A percentile compares a stretch with the other conserved stretches of the same genome.
These are phyloP conservation scores for Pseudotriccus pelzelni DNA, from an alignment of 2,797 vertebrate genomes.

Conservation along the genomic window DNA sequence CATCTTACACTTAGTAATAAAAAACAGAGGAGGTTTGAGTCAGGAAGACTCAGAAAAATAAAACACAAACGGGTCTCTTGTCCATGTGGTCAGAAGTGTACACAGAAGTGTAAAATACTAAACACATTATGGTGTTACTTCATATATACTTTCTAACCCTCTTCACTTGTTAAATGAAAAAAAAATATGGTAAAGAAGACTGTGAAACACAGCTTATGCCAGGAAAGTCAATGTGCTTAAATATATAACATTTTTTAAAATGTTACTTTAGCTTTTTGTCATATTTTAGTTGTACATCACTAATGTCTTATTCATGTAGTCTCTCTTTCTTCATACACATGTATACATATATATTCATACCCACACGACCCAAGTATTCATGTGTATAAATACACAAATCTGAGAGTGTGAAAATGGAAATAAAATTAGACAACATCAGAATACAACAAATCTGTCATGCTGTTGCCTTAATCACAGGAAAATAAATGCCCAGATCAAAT, in stretches of 20 bases:
- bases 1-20: neutral
- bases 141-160: neutral
- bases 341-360: neutral
- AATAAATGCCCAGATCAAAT: slow-evolving; percentile 33
- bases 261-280: neutral
- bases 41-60: neutral
- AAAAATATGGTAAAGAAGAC: neutral
- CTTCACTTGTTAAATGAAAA: neutral
- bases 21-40: neutral
- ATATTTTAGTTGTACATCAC: neutral
- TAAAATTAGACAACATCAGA: slow-evolving; percentile 22
- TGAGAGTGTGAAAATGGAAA: neutral
- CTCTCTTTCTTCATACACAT: neutral
- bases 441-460: slow-evolving; percentile 26
- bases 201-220: neutral
- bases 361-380: neutral
- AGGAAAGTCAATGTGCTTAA: neutral
- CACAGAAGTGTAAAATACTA: neutral
- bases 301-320: neutral
- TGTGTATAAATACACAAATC: neutral
- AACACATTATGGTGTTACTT: rapidly evolving
- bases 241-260: neutral
- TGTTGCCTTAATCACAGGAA: slow-evolving; percentile 22
- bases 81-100: neutral
- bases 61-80: neutral